phyloP scores from a whole-genome alignment of 1,140 invertebrate species.

The Tetraneura akinire region DNA sequence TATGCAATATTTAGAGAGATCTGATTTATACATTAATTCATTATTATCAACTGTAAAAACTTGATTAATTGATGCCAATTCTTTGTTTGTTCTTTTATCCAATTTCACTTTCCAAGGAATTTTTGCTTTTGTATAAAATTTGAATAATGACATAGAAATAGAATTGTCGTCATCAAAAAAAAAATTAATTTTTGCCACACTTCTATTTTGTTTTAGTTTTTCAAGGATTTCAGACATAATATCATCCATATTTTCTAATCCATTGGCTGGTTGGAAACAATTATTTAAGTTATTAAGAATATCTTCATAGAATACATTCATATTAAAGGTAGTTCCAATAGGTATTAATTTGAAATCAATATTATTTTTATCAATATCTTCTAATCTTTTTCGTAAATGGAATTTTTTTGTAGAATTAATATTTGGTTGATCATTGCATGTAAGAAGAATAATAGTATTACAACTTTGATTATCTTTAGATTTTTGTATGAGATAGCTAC shows the following conservation, averaged over 20 bases:
- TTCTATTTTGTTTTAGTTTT: slow-evolving; percentile 27
- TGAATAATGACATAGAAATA: slow-evolving; percentile 32
- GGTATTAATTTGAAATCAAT: slow-evolving; percentile 49
- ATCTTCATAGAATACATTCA: slow-evolving; percentile 36
- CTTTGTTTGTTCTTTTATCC: slow-evolving; percentile 33
- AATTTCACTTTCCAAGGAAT: slow-evolving; percentile 42
- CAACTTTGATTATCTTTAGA: slow-evolving; percentile 33
- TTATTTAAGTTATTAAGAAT: slow-evolving; percentile 17
- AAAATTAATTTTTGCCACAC: slow-evolving; percentile 17
- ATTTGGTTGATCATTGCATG: slow-evolving; percentile 42
- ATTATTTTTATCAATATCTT: slow-evolving; percentile 42
- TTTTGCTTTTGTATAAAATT: slow-evolving; percentile 37
- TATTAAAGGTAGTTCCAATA: slow-evolving; percentile 33
- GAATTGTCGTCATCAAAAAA: slow-evolving; percentile 20
- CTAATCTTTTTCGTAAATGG: slow-evolving; percentile 33
- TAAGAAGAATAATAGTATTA: slow-evolving; percentile 46
- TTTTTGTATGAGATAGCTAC: slow-evolving; percentile 42
- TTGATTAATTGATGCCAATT: slow-evolving; percentile 6
- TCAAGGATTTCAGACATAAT: slow-evolving; percentile 27
- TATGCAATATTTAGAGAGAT: slow-evolving; percentile 26
- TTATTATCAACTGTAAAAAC: slow-evolving; percentile 1
- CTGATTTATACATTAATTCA: slow-evolving; percentile 34
- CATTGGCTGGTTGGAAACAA: background rate
- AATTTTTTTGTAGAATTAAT: slow-evolving; percentile 17
- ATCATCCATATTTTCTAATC: slow-evolving; percentile 28